Base-by-base conservation (phyloP, 2,888 invertebrate species). In the Xiphydria camelus region DNA sequence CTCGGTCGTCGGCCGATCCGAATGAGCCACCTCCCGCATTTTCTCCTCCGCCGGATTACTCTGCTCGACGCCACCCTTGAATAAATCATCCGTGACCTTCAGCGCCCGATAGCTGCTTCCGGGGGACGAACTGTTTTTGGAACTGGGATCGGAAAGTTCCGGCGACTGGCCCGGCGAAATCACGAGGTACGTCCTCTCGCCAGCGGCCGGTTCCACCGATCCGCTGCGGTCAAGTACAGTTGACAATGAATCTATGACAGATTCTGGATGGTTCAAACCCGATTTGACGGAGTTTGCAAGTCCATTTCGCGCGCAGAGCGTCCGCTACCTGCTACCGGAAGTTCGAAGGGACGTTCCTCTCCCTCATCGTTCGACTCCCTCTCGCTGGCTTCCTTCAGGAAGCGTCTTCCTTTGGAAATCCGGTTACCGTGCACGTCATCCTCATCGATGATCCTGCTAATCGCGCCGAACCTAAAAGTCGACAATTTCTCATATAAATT, bases 71-170 rank as follows among this genome's bases (percentile, higher is more conserved):
- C 64, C 62, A 21, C 62, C 66, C 55, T 67, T 66, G 51, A 67
- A 66, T 57, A 66, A 53, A 49, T 68, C 67, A 48, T 64, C 62
- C 17, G 62, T 66, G 44, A 54, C 59, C 51, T 68, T 66, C 35
- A 68, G 56, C 2, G 64, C 61, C 12, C 54, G 43, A 51, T 66
- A 68, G 47, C 61, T 57, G 49, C 53, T 66, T 34, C 49, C 51
- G 14, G 63, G 53, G 34, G 41, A 41, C 29, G 22, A 12, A 6
- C 21, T 7, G 10, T 7, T 9, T 14, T 10, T 3, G 3, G 12
- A 4, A 29, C 14, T 14, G n/a, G 34, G 34, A 33, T 17, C 15
- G 15, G 34, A 33, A 5, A 17, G 6, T n/a, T 17, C 34, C 14
- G 26, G 3, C 3, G 14, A 26, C 12, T 29, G 21, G 4, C 18